These are phyloP conservation scores for Galagoides demidoff DNA, from an alignment of 2,797 vertebrate species.

Conservation along the genomic window DNA sequence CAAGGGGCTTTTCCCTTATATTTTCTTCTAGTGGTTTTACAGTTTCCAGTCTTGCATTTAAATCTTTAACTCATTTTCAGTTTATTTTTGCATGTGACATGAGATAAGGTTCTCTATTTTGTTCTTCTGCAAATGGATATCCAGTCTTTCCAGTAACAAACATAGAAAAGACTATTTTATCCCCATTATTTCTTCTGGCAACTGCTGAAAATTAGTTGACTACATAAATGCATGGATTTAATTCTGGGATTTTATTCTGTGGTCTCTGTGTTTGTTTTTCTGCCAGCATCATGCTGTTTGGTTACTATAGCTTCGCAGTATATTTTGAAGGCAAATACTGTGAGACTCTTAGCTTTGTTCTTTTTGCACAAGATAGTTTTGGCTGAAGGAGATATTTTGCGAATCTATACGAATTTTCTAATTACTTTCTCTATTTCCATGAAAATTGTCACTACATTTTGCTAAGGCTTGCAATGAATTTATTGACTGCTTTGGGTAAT, in stretches of 20 bases:
- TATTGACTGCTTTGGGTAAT: not conserved
- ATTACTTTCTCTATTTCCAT: not conserved
- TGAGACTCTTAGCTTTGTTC: not conserved
- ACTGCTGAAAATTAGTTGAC: not conserved
- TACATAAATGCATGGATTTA: not conserved
- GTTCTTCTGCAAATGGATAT: not conserved
- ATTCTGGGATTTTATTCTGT: not conserved
- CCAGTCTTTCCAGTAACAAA: not conserved
- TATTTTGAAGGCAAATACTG: not conserved
- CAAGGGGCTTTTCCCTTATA: not conserved
- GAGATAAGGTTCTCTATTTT: not conserved
- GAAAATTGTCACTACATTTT: not conserved
- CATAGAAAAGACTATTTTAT: not conserved
- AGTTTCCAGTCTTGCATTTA: not conserved
- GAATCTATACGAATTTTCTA: not conserved
- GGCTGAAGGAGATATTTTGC: not conserved
- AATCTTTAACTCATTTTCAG: not conserved
- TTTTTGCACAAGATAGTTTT: not conserved
- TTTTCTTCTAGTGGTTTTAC: not conserved
- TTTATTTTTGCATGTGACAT: not conserved
- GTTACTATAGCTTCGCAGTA: not conserved
- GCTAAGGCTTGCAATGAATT: not conserved
- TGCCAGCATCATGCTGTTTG: not conserved
- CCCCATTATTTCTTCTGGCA: not conserved
- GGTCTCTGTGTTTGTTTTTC: not conserved